These are phyloP conservation scores for Drosophila quadrilineata DNA, from an alignment of 1,140 invertebrate species.

Conservation along the genomic window DNA sequence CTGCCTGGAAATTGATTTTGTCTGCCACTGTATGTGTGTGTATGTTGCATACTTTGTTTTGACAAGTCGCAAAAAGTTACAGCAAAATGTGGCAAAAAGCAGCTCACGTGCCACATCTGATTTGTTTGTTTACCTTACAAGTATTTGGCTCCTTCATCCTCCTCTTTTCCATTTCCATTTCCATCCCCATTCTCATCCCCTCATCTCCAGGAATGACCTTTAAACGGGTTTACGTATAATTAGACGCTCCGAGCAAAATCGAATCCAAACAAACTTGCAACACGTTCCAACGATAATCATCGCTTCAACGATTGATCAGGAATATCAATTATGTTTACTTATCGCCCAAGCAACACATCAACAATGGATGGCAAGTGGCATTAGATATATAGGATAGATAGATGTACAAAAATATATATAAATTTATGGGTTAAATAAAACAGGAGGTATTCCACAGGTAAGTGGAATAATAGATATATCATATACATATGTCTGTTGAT, in stretches of 20 bases:
- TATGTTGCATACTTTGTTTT: conserved; percentile 54
- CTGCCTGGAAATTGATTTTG: conserved; percentile 70
- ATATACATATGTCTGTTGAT: too few species aligned
- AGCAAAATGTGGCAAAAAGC: conserved; percentile 35
- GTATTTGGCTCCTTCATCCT: background rate
- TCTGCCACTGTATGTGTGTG: conserved; percentile 14
- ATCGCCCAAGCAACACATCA: too few species aligned
- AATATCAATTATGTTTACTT: too few species aligned
- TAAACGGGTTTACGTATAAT: conserved; percentile 1
- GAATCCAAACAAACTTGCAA: background rate
- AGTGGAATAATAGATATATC: too few species aligned
- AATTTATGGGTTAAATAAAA: too few species aligned
- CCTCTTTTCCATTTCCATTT: background rate
- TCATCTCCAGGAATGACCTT: background rate
- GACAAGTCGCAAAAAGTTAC: conserved; percentile 62
- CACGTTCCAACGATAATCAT: background rate
- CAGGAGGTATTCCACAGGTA: too few species aligned
- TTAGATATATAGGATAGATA: too few species aligned
- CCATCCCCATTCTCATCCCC: background rate
- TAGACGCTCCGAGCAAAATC: too few species aligned
- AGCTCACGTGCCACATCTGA: conserved; percentile 49
- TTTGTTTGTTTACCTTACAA: conserved; percentile 55
- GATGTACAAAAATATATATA: too few species aligned
- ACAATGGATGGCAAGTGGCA: too few species aligned
- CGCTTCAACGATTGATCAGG: too few species aligned